Evolutionary conservation across 2,888 invertebrate species (phyloP).

Genomic region (Electrophaes corylata): DNA sequence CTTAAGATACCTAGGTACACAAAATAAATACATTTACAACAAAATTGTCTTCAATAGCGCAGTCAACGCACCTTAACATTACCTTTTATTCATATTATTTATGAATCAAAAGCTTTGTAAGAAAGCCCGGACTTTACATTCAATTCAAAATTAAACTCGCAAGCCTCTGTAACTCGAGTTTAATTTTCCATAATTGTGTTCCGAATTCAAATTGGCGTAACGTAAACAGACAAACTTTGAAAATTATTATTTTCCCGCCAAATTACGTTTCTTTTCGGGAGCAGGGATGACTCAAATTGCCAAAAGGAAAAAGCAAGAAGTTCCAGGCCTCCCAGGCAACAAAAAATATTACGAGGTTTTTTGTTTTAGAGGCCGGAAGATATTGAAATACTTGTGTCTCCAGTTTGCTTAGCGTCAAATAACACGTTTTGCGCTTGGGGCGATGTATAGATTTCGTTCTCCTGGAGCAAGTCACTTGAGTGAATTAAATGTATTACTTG

Average conservation of each 20-base stretch:
- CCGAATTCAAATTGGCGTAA: conserved; percentile 40
- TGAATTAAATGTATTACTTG: too few species aligned
- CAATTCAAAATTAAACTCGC: conserved; percentile 6
- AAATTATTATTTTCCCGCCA: conserved; percentile 60
- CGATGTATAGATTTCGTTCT: too few species aligned
- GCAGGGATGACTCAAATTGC: conserved; percentile 63
- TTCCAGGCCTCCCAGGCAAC: conserved; percentile 47
- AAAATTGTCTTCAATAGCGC: neutral
- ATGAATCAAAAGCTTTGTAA: neutral
- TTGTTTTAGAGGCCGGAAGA: conserved; percentile 39
- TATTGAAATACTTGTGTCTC: conserved; percentile 50
- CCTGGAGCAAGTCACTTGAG: too few species aligned
- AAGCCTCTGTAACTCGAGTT: conserved; percentile 10
- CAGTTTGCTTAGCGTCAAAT: conserved; percentile 39
- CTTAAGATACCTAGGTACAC: too few species aligned
- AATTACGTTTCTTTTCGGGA: conserved; percentile 55
- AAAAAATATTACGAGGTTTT: conserved; percentile 57
- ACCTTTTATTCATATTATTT: neutral
- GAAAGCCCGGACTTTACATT: neutral
- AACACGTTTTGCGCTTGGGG: conserved; percentile 18
- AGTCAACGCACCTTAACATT: neutral
- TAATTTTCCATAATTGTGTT: conserved; percentile 41
- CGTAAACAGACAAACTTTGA: conserved; percentile 45
- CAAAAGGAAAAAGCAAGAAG: conserved; percentile 51
- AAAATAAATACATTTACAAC: neutral